Conservation (phyloP, 2,797 vertebrate genomes). For the Heteromormyrus szaboi region DNA sequence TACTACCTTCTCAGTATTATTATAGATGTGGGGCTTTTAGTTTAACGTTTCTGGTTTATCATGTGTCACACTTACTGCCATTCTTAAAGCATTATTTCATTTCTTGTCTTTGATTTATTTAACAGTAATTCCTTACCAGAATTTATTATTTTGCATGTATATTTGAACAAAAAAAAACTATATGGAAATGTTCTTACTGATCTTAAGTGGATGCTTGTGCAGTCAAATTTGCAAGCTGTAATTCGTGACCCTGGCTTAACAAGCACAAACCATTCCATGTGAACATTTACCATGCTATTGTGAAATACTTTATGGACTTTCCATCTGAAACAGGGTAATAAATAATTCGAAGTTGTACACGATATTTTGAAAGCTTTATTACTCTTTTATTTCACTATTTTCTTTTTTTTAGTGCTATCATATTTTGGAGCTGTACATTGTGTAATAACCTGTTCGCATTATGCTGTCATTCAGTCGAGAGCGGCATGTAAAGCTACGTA, state of each 20-base stretch:
- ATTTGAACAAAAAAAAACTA: conserved; percentile 51
- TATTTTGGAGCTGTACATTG: conserved; percentile 33
- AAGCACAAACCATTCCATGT: conserved; percentile 28
- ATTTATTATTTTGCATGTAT: conserved; percentile 69
- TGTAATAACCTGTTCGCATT: conserved; percentile 22
- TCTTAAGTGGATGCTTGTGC: conserved; percentile 49
- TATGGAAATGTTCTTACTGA: conserved; percentile 45
- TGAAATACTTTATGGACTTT: conserved; percentile 22
- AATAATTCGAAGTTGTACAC: conserved; percentile 28
- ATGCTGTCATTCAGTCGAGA: conserved; percentile 32
- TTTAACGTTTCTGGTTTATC: conserved; percentile 62
- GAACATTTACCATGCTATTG: conserved; percentile 33
- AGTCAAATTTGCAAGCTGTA: conserved; percentile 55
- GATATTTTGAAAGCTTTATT: conserved; percentile 34
- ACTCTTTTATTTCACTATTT: conserved; percentile 27
- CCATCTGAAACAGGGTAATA: conserved; percentile 64
- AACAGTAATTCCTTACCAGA: conserved; percentile 43
- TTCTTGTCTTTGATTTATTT: conserved; percentile 50
- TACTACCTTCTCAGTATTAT: conserved; percentile 66
- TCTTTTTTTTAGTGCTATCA: conserved; percentile 23
- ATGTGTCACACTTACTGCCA: conserved; percentile 70
- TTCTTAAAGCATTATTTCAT: conserved; percentile 64
- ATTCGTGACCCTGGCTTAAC: conserved; percentile 42
- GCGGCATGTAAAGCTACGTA: conserved; percentile 49
- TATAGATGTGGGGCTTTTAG: conserved; percentile 67